Evolutionary conservation across 2,888 invertebrate species (phyloP).

Genomic region (Cataglyphis albicans): DNA sequence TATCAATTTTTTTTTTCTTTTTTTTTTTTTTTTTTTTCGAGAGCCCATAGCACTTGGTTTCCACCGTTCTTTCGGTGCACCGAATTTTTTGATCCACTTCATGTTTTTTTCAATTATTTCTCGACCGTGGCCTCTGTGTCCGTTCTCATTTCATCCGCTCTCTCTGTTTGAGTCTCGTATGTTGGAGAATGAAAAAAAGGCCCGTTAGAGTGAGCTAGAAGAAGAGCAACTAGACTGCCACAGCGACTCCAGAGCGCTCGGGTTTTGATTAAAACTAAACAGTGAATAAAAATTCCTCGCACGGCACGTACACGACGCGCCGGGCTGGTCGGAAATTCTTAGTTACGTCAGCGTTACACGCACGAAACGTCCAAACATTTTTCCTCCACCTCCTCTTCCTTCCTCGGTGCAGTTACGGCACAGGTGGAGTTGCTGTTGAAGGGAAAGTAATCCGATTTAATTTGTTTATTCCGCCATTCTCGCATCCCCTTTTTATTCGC

Average conservation of each 20-base stretch:
- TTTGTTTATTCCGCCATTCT: conserved; percentile 37
- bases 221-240: conserved; percentile 50
- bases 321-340: conserved; percentile 11
- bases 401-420: neutral
- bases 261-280: conserved; percentile 82
- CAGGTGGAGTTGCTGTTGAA: neutral
- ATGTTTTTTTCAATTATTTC: conserved; percentile 72
- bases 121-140: conserved; percentile 52
- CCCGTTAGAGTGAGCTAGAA: conserved; percentile 34
- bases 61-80: conserved; percentile 51
- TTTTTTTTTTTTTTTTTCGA: conserved; percentile 47
- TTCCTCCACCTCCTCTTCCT: neutral
- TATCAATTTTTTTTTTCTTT: conserved; percentile 42
- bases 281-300: conserved; percentile 76
- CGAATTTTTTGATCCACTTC: conserved; percentile 56
- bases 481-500: neutral
- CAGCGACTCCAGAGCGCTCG: conserved; percentile 48
- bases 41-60: conserved; percentile 46
- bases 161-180: conserved; percentile 58
- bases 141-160: conserved; percentile 62
- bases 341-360: conserved; percentile 31
- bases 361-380: conserved; percentile 4
- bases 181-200: conserved; percentile 57
- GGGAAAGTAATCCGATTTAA: conserved; percentile 27
- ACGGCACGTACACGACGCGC: conserved; percentile 36